These are phyloP conservation scores for Drosophila nigricruria DNA, from an alignment of 2,888 invertebrate species.

Conservation along the genomic window DNA sequence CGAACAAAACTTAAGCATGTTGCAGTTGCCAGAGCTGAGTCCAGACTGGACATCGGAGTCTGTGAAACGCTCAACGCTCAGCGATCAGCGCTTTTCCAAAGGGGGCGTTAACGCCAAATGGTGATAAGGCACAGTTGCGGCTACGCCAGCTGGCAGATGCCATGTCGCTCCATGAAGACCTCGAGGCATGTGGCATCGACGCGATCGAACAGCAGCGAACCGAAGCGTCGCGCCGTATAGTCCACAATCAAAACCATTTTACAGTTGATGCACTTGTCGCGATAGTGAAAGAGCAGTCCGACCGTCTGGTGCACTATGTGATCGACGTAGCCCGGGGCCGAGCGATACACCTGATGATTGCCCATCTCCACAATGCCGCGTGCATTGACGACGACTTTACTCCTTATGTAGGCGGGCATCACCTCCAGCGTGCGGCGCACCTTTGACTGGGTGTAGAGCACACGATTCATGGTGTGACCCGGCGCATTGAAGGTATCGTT, in stretches of 20 bases:
- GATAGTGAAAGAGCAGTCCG: constrained; percentile 84
- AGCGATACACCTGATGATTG: constrained; percentile 91
- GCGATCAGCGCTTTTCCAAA: constrained; percentile 24
- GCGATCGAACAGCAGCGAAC: constrained; percentile 82
- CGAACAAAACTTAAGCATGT: constrained; percentile 84
- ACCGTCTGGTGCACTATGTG: constrained; percentile 79
- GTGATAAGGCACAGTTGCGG: constrained; percentile 47
- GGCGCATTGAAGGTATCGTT: constrained; percentile 83
- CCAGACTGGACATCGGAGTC: constrained; percentile 32
- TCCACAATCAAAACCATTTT: constrained; percentile 79
- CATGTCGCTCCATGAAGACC: constrained; percentile 74
- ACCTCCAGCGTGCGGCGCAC: constrained; percentile 80
- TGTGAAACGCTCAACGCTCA: neutral
- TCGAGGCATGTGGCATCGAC: constrained; percentile 82
- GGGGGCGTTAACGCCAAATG: constrained; percentile 66
- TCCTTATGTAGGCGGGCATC: constrained; percentile 90
- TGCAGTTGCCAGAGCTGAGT: constrained; percentile 24
- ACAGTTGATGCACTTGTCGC: constrained; percentile 82
- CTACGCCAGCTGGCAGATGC: constrained; percentile 77
- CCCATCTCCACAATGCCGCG: constrained; percentile 93
- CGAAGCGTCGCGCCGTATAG: constrained; percentile 83
- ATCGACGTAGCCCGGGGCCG: constrained; percentile 76
- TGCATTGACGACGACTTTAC: constrained; percentile 95
- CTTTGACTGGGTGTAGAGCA: constrained; percentile 85
- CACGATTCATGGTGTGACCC: constrained; percentile 74